Conservation (phyloP, 2,113 vertebrate genomes). For the Brachyhypopomus occidentalis region DNA sequence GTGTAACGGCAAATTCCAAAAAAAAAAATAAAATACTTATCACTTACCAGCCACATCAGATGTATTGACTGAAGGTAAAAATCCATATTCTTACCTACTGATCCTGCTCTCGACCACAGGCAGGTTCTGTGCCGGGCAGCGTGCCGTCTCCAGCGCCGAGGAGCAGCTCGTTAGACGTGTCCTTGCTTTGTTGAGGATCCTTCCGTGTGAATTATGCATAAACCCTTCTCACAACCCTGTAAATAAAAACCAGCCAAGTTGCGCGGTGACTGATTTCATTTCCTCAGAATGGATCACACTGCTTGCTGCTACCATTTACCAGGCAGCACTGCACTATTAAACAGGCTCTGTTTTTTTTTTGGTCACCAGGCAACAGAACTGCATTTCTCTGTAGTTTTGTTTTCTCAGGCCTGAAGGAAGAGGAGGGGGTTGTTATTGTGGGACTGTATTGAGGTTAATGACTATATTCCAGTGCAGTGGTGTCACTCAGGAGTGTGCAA, state of each 20-base stretch:
- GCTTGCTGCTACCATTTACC: background rate
- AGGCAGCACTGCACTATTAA: background rate
- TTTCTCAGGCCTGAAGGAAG: constrained; percentile 50
- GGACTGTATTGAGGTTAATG: background rate
- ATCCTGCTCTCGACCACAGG: background rate
- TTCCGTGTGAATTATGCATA: constrained; percentile 57
- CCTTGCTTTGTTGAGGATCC: background rate
- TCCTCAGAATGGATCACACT: background rate
- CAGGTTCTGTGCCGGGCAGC: background rate
- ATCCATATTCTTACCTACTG: constrained; percentile 43
- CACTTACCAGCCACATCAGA: background rate
- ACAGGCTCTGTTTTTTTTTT: constrained; percentile 63
- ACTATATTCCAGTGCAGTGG: background rate
- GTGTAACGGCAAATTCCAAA: background rate
- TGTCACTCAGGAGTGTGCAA: too few relatives aligned
- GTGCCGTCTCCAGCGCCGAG: background rate
- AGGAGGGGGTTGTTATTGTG: background rate
- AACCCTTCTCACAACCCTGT: constrained; percentile 10
- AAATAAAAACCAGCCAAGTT: constrained; percentile 45
- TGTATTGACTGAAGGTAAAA: background rate
- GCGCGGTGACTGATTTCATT: background rate
- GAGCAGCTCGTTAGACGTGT: background rate
- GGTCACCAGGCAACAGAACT: constrained; percentile 81
- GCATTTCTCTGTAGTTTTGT: constrained; percentile 53
- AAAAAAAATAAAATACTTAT: background rate